Evolutionary conservation across 2,113 vertebrate species (phyloP).

Genomic region (Hippocampus comes): DNA sequence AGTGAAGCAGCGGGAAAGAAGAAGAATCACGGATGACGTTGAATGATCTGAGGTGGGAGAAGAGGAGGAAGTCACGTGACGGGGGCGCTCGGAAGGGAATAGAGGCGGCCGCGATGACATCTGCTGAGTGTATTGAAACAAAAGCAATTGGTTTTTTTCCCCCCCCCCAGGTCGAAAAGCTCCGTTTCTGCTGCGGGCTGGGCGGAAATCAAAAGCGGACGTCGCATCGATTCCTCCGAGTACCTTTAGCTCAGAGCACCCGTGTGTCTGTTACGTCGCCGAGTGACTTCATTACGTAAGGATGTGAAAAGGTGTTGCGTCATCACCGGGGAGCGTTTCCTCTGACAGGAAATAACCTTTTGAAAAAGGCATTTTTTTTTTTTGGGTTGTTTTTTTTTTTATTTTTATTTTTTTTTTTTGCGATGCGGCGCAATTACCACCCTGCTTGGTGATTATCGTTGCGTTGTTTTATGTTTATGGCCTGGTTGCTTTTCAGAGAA

Average conservation of each 20-base stretch:
- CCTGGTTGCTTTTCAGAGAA: no score
- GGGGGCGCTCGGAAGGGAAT: slow-evolving; percentile 35
- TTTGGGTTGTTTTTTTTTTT: no score
- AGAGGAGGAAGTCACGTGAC: not conserved
- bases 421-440: no score
- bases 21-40: not conserved
- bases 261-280: slow-evolving; percentile 7
- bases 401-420: fast-evolving
- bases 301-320: slow-evolving; percentile 24
- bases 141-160: not conserved
- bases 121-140: not conserved
- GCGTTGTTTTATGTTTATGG: no score
- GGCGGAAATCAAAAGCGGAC: slow-evolving; percentile 25
- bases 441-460: no score
- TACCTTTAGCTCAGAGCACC: slow-evolving; percentile 24
- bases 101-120: slow-evolving; percentile 14
- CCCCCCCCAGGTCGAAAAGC: no score
- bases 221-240: slow-evolving; percentile 23
- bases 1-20: not conserved
- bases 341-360: not conserved
- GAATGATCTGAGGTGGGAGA: not conserved
- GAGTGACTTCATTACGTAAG: slow-evolving; percentile 34
- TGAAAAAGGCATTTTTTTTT: no score
- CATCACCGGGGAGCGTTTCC: slow-evolving; percentile 12
- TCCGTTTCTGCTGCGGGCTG: not conserved